These are phyloP conservation scores for Xylocopa sonorina DNA, from an alignment of 1,140 invertebrate genomes.

Conservation along the genomic window DNA sequence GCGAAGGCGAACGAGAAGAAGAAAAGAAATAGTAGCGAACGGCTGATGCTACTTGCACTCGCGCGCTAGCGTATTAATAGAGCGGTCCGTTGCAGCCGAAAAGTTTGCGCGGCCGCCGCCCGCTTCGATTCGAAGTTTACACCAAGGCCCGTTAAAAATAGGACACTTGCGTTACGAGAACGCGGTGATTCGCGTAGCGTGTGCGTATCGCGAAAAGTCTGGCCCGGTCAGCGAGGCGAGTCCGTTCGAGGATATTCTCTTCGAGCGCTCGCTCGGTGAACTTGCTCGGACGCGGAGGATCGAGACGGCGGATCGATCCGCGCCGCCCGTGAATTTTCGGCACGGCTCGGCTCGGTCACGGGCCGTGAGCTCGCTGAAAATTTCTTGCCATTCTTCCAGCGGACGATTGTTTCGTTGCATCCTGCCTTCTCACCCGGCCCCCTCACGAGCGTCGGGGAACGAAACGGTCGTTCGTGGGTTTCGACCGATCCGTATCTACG, in stretches of 20 bases:
- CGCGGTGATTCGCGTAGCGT: conserved; percentile 23
- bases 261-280: background rate
- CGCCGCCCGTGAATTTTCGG: conserved; percentile 72
- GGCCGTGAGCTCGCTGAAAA: conserved; percentile 73
- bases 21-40: conserved; percentile 25
- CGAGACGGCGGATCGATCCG: conserved; percentile 18
- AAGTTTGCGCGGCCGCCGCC: conserved; percentile 26
- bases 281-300: too few species aligned
- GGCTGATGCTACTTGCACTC: conserved; percentile 41
- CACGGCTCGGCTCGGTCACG: conserved; percentile 73
- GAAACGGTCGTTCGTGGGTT: conserved; percentile 50
- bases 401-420: conserved; percentile 79
- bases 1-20: too few species aligned
- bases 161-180: conserved; percentile 43
- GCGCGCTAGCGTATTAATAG: conserved; percentile 48
- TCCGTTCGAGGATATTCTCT: conserved; percentile 4
- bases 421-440: conserved; percentile 74
- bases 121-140: conserved; percentile 43
- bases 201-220: background rate
- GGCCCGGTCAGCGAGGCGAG: conserved; percentile 16
- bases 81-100: conserved; percentile 36
- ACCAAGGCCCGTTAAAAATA: conserved; percentile 43
- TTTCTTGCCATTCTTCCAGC: conserved; percentile 75
- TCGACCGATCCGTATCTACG: conserved; percentile 65
- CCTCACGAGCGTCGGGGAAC: conserved; percentile 69